Percentiles rank a stretch among this genome's conserved stretches.
Evolutionary conservation across 2,113 vertebrate genomes (phyloP).

Genomic region (Gopherus flavomarginatus): DNA sequence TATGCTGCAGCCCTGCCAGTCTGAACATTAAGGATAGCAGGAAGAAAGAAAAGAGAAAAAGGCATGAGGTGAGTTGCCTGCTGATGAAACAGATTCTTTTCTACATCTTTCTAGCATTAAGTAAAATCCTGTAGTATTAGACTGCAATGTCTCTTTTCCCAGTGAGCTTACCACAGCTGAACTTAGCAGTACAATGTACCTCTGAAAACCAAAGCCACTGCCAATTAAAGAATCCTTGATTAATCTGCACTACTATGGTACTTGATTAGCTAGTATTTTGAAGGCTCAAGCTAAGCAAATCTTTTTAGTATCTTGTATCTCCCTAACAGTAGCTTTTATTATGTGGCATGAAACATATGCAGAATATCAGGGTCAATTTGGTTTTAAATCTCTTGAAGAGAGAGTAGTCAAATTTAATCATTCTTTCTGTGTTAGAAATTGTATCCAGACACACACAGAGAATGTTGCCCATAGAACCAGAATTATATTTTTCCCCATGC

Average conservation of each 20-base stretch:
- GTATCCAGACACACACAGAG: slow-evolving; percentile 24
- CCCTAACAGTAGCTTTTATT: slow-evolving; percentile 1
- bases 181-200: background rate
- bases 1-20: background rate
- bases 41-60: background rate
- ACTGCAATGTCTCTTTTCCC: background rate
- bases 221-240: slow-evolving; percentile 46
- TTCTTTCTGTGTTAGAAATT: slow-evolving; percentile 3
- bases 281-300: slow-evolving; percentile 1
- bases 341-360: slow-evolving; percentile 14
- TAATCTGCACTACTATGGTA: slow-evolving; percentile 26
- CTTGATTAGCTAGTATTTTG: slow-evolving; percentile 20
- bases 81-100: background rate
- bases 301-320: slow-evolving; percentile 32
- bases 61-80: background rate
- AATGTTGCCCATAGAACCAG: slow-evolving; percentile 32
- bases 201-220: slow-evolving; percentile 14
- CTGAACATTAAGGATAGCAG: slow-evolving; percentile 13
- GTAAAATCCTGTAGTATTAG: slow-evolving; percentile 18
- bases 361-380: slow-evolving; percentile 47
- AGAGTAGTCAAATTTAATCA: background rate
- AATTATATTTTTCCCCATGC: slow-evolving; percentile 43
- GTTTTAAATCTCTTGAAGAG: slow-evolving; percentile 55
- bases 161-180: background rate
- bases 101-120: background rate